Evolutionary conservation across 2,888 invertebrate genomes (phyloP), one percentile per base, ranked within the genome.

Genomic region (Fragum sueziense): DNA sequence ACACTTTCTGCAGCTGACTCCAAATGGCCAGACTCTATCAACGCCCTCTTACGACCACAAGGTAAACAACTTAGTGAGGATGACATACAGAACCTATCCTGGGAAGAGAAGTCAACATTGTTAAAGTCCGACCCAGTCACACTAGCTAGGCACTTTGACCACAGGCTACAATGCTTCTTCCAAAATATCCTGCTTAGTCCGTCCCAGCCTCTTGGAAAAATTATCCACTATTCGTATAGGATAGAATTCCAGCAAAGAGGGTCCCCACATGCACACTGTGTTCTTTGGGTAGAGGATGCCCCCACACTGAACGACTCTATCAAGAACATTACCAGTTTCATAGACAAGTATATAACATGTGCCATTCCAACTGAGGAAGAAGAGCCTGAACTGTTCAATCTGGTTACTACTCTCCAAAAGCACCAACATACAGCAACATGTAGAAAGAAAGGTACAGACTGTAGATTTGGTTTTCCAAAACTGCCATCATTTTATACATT

Each of bases 1-100:
- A 86, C 88, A 11, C 59, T 88, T 17, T 85, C 86, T 33, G 82
- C 88, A 9, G 85, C 87, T 54, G 89, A 89, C 52, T 70, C 81
- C 25, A 81, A 77, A 47, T 89, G 88, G 87, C 25, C 37, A 1
- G 88, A 88, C 37, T 77, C 87, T 11, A 31, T 89, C 1, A 52
- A 62, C 11, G 74, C 59, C 29, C 79, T 89, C 20, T 51, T 65
- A 6, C 79, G 54, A 31, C 83, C 83, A 29, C 68, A 76, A 37
- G 83, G 85, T 11, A 54, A 57, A 75, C 4, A 7, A 6, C 29
- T 80, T 7, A 71, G 70, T 31, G 51, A 22, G 25, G 69, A 84
- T 41, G 80, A 82, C 14, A 54, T 85, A 20, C n/a, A 65, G 22
- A 41, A 65, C 3, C 72, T 86, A 73, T 67, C 79, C 29, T 85